A percentile compares a stretch with the other conserved stretches of the same genome.
Evolutionary conservation across 2,888 invertebrate species (phyloP).

Genomic region (Scaptomyza parva): DNA sequence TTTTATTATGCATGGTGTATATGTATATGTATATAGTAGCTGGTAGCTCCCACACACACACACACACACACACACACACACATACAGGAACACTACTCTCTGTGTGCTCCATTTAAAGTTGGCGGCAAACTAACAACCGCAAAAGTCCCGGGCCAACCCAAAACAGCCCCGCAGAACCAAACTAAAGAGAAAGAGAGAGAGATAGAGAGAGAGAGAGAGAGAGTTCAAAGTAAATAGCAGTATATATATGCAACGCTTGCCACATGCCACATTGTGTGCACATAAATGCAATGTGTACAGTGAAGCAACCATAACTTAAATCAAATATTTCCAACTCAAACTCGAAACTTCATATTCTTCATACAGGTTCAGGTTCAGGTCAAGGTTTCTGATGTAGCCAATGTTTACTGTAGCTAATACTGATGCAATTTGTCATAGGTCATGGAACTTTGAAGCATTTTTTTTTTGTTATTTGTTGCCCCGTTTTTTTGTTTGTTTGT

Average conservation of each 20-base stretch:
- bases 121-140: conserved; percentile 32
- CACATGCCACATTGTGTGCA: conserved; percentile 53
- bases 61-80: conserved; percentile 4
- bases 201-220: not conserved
- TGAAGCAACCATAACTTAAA: not conserved
- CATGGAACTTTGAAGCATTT: conserved; percentile 56
- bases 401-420: conserved; percentile 40
- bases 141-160: conserved; percentile 32
- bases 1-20: not conserved
- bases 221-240: conserved; percentile 39
- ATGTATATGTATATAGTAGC: conserved; percentile 30
- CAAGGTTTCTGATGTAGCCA: not conserved
- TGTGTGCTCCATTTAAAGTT: conserved; percentile 53
- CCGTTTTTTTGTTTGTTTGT: conserved; percentile 11
- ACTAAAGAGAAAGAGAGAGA: not conserved
- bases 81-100: not conserved
- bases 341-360: too few species aligned
- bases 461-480: conserved; percentile 17
- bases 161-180: too few species aligned
- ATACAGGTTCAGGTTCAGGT: too few species aligned
- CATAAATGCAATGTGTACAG: conserved; percentile 27
- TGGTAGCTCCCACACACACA: conserved; percentile 17
- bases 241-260: conserved; percentile 55
- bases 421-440: conserved; percentile 66
- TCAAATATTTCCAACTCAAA: too few species aligned